These are phyloP conservation scores for Anthrax anthrax DNA, from an alignment of 2,888 invertebrate species.

Conservation along the genomic window DNA sequence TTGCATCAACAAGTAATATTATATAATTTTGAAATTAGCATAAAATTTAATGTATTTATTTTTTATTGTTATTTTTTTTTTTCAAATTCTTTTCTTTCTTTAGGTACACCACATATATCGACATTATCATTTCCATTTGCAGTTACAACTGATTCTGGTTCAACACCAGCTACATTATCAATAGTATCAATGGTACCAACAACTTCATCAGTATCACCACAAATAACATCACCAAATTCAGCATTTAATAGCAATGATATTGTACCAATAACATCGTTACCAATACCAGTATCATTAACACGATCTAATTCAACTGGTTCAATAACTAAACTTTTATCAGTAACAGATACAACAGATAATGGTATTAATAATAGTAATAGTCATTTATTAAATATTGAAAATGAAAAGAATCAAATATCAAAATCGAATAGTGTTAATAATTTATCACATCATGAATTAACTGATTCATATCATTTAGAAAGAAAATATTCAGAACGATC, in stretches of 20 bases:
- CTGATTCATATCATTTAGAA: conserved; percentile 21
- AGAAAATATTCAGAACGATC: conserved; percentile 19
- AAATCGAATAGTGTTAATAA: conserved; percentile 27
- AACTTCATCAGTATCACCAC: conserved; percentile 19
- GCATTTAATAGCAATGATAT: conserved; percentile 19
- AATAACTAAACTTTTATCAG: conserved; percentile 18
- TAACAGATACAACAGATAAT: conserved; percentile 1
- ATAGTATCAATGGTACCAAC: conserved; percentile 22
- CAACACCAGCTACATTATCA: conserved; percentile 24
- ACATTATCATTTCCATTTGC: conserved; percentile 32
- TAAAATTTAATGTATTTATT: too few species aligned
- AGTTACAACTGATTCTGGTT: conserved; percentile 22
- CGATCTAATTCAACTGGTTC: conserved; percentile 18
- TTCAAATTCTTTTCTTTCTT: too few species aligned
- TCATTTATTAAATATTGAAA: neutral
- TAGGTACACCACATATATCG: conserved; percentile 12
- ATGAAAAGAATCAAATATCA: conserved; percentile 16
- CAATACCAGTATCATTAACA: conserved; percentile 26
- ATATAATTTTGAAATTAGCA: too few species aligned
- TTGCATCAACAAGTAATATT: conserved; percentile 9
- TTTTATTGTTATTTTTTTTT: too few species aligned
- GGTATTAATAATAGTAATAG: neutral
- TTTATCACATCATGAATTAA: conserved; percentile 21
- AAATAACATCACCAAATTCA: conserved; percentile 21
- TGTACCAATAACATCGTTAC: conserved; percentile 25